Base-by-base conservation (phyloP, 2,113 vertebrate species). In the Mungos mungo region DNA sequence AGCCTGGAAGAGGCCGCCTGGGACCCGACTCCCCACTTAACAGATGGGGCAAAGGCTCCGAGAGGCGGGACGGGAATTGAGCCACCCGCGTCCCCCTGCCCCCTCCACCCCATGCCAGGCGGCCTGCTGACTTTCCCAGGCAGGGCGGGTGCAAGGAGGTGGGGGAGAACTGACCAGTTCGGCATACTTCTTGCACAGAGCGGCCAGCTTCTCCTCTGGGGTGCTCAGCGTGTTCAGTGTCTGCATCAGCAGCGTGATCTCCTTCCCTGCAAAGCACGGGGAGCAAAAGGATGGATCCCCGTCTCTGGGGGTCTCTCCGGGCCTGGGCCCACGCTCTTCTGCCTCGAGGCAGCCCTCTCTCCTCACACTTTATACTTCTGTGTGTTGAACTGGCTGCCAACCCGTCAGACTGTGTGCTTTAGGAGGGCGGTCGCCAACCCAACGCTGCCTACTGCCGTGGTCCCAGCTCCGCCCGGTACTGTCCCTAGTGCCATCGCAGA, bases 201-300 rank as follows among this genome's bases (percentile, higher is more conserved):
- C 99, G 33, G 99, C 98, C 2, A 99, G 99, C 45, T 99, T 99
- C 98, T 99, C 99, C 97, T 99, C 99, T 1, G 99, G 99, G 0
- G 99, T 99, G 98, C 99, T 99, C 98, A 99, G 98, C 0, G 99
- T 99, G 98, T 99, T 99, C 92, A 99, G 97, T 0, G 99, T 99
- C 99, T 99, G 99, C 99, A 99, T 99, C 97, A 99, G 98, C 89
- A 99, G 98, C 0, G 99, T 99, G 98, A 99, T 99, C 97, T 99
- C 99, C 98, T 99, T 99, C 35, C 99, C 99, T 99, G 97, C 23
- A 97, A 98, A 0, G 83, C 65, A 97, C 68, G 12, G 0, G 21
- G 7, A 63, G 18, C 50, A n/a, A 93, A 45, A 82, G 47, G 85
- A 95, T 45, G 94, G 7, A 41, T 2, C 3, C 0, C 0, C 35